These are phyloP conservation scores for Cranoglanis bouderius DNA, from an alignment of 2,113 vertebrate genomes.

Conservation along the genomic window DNA sequence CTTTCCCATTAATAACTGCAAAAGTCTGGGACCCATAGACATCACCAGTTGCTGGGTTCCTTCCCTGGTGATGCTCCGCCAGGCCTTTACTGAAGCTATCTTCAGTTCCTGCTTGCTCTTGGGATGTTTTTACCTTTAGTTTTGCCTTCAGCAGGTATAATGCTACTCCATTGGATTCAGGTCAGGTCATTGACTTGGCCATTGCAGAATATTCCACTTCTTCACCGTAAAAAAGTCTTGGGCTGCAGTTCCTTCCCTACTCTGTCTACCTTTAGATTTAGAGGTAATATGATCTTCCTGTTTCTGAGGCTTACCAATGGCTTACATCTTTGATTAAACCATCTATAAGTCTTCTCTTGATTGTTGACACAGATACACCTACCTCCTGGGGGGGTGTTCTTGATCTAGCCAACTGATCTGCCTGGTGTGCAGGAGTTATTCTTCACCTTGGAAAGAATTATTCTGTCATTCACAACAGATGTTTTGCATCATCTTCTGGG, in stretches of 20 bases:
- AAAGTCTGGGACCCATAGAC: slow-evolving; percentile 1
- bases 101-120: not conserved
- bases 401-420: not conserved
- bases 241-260: not conserved
- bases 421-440: not conserved
- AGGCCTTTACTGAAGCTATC: not conserved
- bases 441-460: not conserved
- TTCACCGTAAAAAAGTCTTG: not conserved
- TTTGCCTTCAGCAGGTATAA: not conserved
- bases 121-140: not conserved
- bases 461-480: not conserved
- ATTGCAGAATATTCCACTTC: not conserved
- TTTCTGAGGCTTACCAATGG: not conserved
- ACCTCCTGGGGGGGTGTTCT: not conserved
- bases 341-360: not conserved
- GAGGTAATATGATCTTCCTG: not conserved
- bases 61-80: not conserved
- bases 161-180: not conserved
- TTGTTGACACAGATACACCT: not conserved
- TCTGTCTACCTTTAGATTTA: not conserved
- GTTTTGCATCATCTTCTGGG: not conserved
- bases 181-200: not conserved
- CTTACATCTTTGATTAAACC: not conserved
- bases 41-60: not conserved
- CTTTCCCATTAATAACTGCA: not conserved